phyloP scores from a whole-genome alignment of 2,888 invertebrate genomes.

The Cinara cedri region DNA sequence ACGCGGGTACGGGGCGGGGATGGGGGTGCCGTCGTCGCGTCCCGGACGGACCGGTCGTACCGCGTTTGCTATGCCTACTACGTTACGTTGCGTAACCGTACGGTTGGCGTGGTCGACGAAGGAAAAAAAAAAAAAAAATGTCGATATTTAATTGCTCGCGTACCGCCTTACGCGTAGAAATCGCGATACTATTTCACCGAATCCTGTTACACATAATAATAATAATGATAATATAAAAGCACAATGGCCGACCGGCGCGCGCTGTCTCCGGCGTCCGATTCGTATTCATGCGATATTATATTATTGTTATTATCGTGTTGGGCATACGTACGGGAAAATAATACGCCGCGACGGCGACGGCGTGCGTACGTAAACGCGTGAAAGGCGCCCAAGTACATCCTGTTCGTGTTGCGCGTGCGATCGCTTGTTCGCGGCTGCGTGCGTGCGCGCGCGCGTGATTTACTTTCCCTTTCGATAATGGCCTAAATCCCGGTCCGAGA shows the following conservation, averaged over 20 bases:
- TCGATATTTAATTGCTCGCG: no score
- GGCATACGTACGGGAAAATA: slow-evolving; percentile 9
- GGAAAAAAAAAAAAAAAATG: no score
- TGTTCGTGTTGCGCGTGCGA: slow-evolving; percentile 41
- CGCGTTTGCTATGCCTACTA: no score
- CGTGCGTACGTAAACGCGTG: slow-evolving; percentile 25
- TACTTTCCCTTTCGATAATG: slow-evolving; percentile 55
- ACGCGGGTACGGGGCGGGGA: no score
- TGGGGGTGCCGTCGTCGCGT: no score
- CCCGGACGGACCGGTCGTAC: no score
- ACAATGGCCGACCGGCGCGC: slow-evolving; percentile 19
- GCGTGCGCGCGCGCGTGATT: slow-evolving; percentile 24
- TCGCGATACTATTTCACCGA: slow-evolving; percentile 21
- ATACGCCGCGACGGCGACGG: slow-evolving; percentile 17
- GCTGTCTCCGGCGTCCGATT: slow-evolving; percentile 6
- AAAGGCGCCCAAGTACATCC: slow-evolving; percentile 55
- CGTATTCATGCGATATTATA: slow-evolving; percentile 37
- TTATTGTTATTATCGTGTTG: no score
- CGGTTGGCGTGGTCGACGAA: no score
- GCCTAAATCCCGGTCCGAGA: slow-evolving; percentile 53
- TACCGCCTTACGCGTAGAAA: neutral
- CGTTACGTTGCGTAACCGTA: slow-evolving; percentile 12
- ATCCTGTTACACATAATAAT: slow-evolving; percentile 49
- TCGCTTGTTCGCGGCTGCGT: no score
- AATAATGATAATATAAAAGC: no score